Evolutionary conservation across 1,140 invertebrate genomes (phyloP).

Genomic region (Lordiphosa mommai): DNA sequence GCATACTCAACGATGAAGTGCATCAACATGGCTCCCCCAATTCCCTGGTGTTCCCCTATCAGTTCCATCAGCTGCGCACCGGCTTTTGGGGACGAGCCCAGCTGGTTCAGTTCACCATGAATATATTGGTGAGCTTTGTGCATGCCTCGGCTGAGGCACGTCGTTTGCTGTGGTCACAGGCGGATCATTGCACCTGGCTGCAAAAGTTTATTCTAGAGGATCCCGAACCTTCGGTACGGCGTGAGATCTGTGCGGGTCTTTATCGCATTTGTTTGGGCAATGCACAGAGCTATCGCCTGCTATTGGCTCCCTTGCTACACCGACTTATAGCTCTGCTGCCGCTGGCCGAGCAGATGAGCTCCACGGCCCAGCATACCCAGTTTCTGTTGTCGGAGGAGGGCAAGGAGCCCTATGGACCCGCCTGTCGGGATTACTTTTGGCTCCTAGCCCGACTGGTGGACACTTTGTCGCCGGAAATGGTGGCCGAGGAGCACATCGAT

Average conservation of each 20-base stretch:
- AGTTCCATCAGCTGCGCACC: conserved; percentile 88
- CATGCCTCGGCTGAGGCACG: conserved; percentile 86
- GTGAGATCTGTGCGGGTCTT: conserved; percentile 93
- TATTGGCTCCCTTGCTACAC: conserved; percentile 88
- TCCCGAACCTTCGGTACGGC: conserved; percentile 90
- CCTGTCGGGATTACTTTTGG: conserved; percentile 97
- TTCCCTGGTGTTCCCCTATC: conserved; percentile 83
- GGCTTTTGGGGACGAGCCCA: conserved; percentile 93
- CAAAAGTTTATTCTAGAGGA: conserved; percentile 90
- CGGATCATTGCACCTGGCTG: conserved; percentile 86
- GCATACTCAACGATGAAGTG: conserved; percentile 92
- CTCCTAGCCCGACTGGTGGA: conserved; percentile 92
- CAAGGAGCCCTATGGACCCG: conserved; percentile 95
- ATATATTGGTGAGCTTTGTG: conserved; percentile 90
- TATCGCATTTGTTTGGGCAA: conserved; percentile 91
- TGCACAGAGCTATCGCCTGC: conserved; percentile 82
- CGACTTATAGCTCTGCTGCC: conserved; percentile 89
- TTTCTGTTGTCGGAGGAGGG: conserved; percentile 87
- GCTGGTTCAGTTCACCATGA: conserved; percentile 90
- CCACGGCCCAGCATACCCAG: conserved; percentile 81
- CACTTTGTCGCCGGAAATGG: conserved; percentile 88
- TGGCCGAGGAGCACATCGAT: conserved; percentile 85
- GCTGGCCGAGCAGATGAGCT: conserved; percentile 91
- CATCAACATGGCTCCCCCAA: conserved; percentile 80
- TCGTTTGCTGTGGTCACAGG: conserved; percentile 84